Evolutionary conservation across 30 jellyfish, hydroid and myxozoan genomes (phyloP).

Genomic region (Cassiopea xamachana): DNA sequence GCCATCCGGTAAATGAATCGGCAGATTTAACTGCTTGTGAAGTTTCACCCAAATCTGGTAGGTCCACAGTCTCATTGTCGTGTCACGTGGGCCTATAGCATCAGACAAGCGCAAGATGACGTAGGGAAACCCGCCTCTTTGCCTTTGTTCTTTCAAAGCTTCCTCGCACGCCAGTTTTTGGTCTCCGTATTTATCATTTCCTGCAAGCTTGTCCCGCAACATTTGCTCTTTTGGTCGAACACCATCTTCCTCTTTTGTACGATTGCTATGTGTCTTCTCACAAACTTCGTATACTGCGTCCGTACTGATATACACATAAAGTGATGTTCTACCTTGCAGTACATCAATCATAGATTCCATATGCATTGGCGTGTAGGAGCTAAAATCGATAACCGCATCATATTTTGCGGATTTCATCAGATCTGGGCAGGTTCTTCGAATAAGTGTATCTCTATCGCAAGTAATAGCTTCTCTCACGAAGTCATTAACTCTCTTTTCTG

Average conservation of each 20-base stretch:
- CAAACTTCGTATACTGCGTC: slow-evolving; percentile 95
- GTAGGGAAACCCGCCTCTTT: slow-evolving; percentile 89
- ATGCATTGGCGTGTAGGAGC: slow-evolving; percentile 81
- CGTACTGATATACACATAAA: slow-evolving; percentile 81
- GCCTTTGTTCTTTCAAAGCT: slow-evolving; percentile 77
- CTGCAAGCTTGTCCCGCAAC: slow-evolving; percentile 51
- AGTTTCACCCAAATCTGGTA: slow-evolving; percentile 87
- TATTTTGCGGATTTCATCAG: slow-evolving; percentile 63
- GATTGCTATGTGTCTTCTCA: slow-evolving; percentile 65
- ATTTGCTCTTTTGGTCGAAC: slow-evolving; percentile 32
- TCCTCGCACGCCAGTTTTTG: slow-evolving; percentile 91
- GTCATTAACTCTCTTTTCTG: slow-evolving; percentile 58
- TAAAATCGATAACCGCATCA: slow-evolving; percentile 92
- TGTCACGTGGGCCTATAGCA: slow-evolving; percentile 95
- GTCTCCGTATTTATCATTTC: slow-evolving; percentile 80
- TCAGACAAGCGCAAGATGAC: slow-evolving; percentile 92
- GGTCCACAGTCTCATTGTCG: slow-evolving; percentile 91
- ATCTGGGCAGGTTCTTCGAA: slow-evolving; percentile 78
- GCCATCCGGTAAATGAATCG: slow-evolving; percentile 81
- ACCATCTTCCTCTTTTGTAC: slow-evolving; percentile 80
- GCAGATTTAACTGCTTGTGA: slow-evolving; percentile 72
- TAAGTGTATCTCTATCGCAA: slow-evolving; percentile 90
- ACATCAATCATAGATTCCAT: slow-evolving; percentile 87
- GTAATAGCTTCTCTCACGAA: slow-evolving; percentile 34
- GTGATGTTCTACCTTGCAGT: slow-evolving; percentile 70